Percentiles rank a stretch among this genome's conserved stretches.
Evolutionary conservation across 2,113 vertebrate genomes (phyloP).

Genomic region (Atherinomorus stipes): DNA sequence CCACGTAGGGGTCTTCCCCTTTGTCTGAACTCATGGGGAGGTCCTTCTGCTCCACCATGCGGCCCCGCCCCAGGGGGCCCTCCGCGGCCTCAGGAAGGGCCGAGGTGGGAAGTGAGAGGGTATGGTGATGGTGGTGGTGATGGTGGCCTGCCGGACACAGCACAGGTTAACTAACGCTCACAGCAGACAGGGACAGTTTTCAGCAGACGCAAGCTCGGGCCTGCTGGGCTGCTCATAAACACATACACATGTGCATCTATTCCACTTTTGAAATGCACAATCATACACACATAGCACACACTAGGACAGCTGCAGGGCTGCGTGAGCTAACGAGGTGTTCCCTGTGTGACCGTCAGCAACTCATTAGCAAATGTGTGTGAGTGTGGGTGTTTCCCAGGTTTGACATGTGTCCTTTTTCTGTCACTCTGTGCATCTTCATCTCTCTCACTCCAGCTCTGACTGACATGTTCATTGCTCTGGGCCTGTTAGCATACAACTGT

Average conservation of each 20-base stretch:
- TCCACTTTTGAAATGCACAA: constrained; percentile 13
- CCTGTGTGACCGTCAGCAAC: constrained; percentile 49
- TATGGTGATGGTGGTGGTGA: constrained; percentile 83
- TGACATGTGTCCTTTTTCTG: constrained; percentile 24
- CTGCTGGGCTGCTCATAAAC: constrained; percentile 21
- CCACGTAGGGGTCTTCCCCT: constrained; percentile 95
- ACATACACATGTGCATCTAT: constrained; percentile 1
- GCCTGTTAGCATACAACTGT: constrained; percentile 58
- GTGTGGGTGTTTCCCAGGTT: constrained; percentile 48
- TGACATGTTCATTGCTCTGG: constrained; percentile 62
- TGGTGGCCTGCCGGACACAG: constrained; percentile 92
- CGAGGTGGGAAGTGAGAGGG: constrained; percentile 91
- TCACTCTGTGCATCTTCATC: constrained; percentile 34
- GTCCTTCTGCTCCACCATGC: constrained; percentile 92
- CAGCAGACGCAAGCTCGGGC: constrained; percentile 32
- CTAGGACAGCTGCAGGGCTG: constrained; percentile 46
- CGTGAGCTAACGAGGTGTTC: constrained; percentile 51
- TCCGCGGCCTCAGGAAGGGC: constrained; percentile 84
- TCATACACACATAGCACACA: constrained; percentile 17
- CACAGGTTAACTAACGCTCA: constrained; percentile 74
- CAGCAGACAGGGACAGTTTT: constrained; percentile 37
- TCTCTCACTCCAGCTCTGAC: constrained; percentile 53
- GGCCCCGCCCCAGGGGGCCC: constrained; percentile 90
- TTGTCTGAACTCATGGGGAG: constrained; percentile 89
- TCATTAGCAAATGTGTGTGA: constrained; percentile 65